Evolutionary conservation across 2,888 invertebrate species (phyloP), one percentile per base, ranked within the genome.

Genomic region (Cheilosia vernalis): DNA sequence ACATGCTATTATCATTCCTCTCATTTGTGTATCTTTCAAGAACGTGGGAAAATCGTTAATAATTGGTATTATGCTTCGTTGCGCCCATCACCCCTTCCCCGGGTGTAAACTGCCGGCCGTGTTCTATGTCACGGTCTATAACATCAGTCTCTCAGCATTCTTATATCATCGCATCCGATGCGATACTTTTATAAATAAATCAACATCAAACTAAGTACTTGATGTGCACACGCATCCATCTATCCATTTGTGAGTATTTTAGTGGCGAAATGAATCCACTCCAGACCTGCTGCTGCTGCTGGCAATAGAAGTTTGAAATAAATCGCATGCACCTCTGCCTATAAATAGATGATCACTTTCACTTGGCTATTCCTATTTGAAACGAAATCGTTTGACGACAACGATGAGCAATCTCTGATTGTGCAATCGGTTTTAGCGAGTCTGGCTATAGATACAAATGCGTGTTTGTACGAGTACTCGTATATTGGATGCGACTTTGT

Each of bases 171-270:
- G 56, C 58, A 56, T 72, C 78, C 37, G 61, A 63, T 73, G 78
- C 72, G 44, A 66, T 83, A 56, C 51, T 67, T 79, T 83, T 83
- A 83, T 83, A 83, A 83, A 83, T 83, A 83, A 83, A 78, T 78
- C 83, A 78, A 61, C 66, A 61, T 58, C 64, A 51, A 60, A 47
- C 24, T 33, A 61, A 51, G 64, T 66, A 24, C 42, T 53, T n/a
- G 37, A 37, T 17, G 67, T 49, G 58, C 33, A 66, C 58, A 60
- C 53, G 30, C 49, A 61, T n/a, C 42, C 6, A 17, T 55, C 21
- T 53, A 44, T 44, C 61, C 21, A 27, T 53, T 42, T 9, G 33
- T 44, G 53, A 33, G 61, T 63, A 56, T 81, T 76, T 76, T 15
- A 61, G 47, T 27, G 9, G 64, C 63, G 3, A 55, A 77, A 77